phyloP scores from a whole-genome alignment of 2,888 invertebrate species.

The Apantesis nais region DNA sequence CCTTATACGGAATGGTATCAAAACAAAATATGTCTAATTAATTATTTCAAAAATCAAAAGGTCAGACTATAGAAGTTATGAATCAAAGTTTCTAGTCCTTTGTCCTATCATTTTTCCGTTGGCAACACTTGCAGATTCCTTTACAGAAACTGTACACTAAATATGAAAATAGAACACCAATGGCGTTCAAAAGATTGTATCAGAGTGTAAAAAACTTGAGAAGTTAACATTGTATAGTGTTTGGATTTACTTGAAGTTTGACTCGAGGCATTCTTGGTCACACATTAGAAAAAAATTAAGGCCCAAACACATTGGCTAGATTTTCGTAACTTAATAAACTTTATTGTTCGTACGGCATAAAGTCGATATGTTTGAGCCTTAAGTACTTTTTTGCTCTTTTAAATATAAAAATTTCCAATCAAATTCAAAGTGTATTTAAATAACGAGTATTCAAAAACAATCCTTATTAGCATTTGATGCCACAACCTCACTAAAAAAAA shows the following conservation, averaged over 20 bases:
- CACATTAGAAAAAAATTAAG: background rate
- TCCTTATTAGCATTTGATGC: background rate
- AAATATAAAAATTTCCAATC: background rate
- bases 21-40: background rate
- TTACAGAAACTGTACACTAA: background rate
- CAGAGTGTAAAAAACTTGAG: conserved; percentile 1
- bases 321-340: background rate
- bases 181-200: conserved; percentile 14
- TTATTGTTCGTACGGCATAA: background rate
- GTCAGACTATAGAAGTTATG: background rate
- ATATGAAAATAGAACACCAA: background rate
- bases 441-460: background rate
- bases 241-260: background rate
- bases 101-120: background rate
- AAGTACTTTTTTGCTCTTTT: background rate
- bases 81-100: background rate
- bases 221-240: conserved; percentile 2
- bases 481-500: background rate
- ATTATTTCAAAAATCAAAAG: background rate
- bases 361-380: background rate
- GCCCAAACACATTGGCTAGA: background rate
- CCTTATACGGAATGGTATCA: background rate
- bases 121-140: background rate
- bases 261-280: background rate
- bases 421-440: background rate